Conservation (phyloP, 2,888 invertebrate species). For the Coremacera marginata region DNA sequence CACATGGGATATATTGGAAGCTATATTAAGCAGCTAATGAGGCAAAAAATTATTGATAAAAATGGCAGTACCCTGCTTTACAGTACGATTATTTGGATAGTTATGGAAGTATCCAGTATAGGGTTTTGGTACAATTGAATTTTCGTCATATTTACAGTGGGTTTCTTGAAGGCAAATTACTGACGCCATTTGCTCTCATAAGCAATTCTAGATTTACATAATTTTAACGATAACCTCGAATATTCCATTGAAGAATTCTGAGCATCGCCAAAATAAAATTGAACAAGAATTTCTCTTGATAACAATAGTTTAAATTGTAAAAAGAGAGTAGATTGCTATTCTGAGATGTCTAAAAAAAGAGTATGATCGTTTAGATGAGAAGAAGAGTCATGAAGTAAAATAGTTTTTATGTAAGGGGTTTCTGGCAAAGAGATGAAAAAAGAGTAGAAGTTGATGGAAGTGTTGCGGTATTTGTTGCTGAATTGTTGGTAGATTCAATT, state of each 20-base stretch:
- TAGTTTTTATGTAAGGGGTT: too few relatives aligned
- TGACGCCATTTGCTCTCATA: constrained; percentile 6
- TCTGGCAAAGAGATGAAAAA: too few relatives aligned
- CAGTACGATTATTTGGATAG: not conserved
- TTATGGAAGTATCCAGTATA: constrained; percentile 33
- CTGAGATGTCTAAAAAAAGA: not conserved
- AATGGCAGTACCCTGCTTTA: not conserved
- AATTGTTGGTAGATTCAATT: too few relatives aligned
- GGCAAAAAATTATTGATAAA: not conserved
- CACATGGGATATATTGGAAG: constrained; percentile 19
- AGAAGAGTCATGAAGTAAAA: too few relatives aligned
- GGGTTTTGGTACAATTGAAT: not conserved
- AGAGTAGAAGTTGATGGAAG: too few relatives aligned
- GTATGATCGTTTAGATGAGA: not conserved
- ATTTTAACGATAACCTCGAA: constrained; percentile 36
- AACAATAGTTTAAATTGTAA: too few relatives aligned
- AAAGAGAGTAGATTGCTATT: not conserved
- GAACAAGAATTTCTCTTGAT: too few relatives aligned
- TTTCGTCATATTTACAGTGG: not conserved
- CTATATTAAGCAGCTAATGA: not conserved
- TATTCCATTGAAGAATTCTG: constrained; percentile 32
- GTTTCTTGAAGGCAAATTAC: constrained; percentile 36
- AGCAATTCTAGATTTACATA: constrained; percentile 27
- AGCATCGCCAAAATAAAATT: too few relatives aligned
- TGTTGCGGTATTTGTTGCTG: too few relatives aligned